Evolutionary conservation across 2,113 vertebrate genomes (phyloP).

Genomic region (Pygoscelis antarcticus): DNA sequence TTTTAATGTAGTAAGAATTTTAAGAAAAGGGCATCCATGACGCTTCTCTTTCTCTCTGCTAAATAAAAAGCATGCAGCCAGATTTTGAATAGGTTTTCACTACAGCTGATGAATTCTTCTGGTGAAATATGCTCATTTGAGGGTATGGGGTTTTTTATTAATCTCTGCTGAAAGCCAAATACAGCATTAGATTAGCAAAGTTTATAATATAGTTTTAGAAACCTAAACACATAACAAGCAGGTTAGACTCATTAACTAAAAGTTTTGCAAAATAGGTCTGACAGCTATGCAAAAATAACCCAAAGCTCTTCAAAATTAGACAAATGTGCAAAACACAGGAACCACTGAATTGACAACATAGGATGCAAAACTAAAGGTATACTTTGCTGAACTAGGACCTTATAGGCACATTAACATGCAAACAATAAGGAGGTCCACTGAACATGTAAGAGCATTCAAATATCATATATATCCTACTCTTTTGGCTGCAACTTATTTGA

Average conservation of each 20-base stretch:
- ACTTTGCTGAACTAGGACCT: not conserved
- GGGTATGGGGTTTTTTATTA: not conserved
- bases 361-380: not conserved
- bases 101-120: not conserved
- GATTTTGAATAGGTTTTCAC: not conserved
- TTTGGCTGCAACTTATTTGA: not conserved
- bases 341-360: not conserved
- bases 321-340: not conserved
- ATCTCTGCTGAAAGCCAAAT: not conserved
- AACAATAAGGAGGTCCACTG: not conserved
- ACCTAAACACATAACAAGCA: not conserved
- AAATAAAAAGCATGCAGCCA: not conserved
- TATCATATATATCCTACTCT: too few species aligned
- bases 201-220: not conserved
- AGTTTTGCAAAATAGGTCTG: not conserved
- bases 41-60: not conserved
- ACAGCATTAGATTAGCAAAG: not conserved
- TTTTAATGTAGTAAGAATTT: not conserved
- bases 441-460: not conserved
- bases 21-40: not conserved
- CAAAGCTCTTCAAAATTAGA: not conserved
- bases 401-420: not conserved
- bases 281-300: not conserved
- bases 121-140: not conserved
- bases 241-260: not conserved